These are phyloP conservation scores for Theretra japonica DNA, from an alignment of 2,888 invertebrate species.

Conservation along the genomic window DNA sequence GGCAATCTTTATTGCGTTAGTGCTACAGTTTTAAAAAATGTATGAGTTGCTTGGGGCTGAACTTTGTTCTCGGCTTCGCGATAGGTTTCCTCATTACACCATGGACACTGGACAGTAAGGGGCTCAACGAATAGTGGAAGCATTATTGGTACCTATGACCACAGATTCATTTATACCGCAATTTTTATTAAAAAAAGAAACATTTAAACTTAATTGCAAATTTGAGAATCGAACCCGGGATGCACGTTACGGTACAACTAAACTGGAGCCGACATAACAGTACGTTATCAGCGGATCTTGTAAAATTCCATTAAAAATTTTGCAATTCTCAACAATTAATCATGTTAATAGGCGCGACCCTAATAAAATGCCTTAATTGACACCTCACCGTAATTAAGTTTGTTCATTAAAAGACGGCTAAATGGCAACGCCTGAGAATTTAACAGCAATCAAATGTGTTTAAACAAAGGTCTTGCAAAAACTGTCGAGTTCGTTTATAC, in stretches of 20 bases:
- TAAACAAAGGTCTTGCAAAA: conserved; percentile 29
- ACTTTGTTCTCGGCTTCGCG: no score
- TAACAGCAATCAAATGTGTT: conserved; percentile 25
- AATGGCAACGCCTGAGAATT: conserved; percentile 29
- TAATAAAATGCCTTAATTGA: conserved; percentile 27
- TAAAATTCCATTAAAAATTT: conserved; percentile 7
- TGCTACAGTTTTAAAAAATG: no score
- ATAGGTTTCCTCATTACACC: no score
- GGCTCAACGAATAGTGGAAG: no score
- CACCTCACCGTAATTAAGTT: conserved; percentile 28
- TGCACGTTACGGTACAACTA: neutral
- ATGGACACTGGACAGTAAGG: no score
- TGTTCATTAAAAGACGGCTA: conserved; percentile 27
- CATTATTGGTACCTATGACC: no score
- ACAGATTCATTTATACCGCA: no score
- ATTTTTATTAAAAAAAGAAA: no score
- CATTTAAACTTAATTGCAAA: no score
- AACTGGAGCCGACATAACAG: neutral
- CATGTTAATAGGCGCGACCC: conserved; percentile 24
- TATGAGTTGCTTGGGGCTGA: no score
- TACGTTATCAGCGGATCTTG: conserved; percentile 6
- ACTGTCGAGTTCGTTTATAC: conserved; percentile 13
- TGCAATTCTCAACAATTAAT: neutral
- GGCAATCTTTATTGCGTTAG: no score
- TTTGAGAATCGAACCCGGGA: no score